These are phyloP conservation scores for Limenitis camilla DNA, from an alignment of 2,888 invertebrate genomes.

Conservation along the genomic window DNA sequence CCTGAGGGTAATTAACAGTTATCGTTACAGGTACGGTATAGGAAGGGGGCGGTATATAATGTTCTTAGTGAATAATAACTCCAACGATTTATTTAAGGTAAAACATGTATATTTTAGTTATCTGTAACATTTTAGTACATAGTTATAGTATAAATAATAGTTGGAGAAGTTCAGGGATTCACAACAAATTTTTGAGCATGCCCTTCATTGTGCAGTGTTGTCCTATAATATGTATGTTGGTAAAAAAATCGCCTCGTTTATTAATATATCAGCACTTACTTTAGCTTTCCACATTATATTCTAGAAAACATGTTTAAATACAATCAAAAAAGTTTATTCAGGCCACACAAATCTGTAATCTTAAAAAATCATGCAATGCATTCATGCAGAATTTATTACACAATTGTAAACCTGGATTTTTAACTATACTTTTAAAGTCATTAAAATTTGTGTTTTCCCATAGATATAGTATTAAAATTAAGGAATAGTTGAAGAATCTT, in stretches of 20 bases:
- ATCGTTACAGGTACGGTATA: constrained; percentile 4
- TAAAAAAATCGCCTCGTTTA: constrained; percentile 19
- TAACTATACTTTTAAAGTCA: too few species aligned
- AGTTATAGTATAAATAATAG: constrained; percentile 53
- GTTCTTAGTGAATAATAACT: constrained; percentile 24
- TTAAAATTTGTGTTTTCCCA: too few species aligned
- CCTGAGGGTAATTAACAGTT: constrained; percentile 1
- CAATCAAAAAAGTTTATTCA: constrained; percentile 1
- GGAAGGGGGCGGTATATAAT: constrained; percentile 15
- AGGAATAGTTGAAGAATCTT: too few species aligned
- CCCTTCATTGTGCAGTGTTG: constrained; percentile 59
- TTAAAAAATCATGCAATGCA: constrained; percentile 59
- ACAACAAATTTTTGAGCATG: constrained; percentile 63
- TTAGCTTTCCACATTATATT: constrained; percentile 4
- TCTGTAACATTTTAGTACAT: constrained; percentile 38
- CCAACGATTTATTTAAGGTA: constrained; percentile 24
- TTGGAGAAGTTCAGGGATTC: constrained; percentile 43
- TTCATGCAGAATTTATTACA: constrained; percentile 48
- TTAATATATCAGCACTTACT: constrained; percentile 6
- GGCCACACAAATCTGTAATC: constrained; percentile 53
- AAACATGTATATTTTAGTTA: constrained; percentile 27
- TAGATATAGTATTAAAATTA: neutral
- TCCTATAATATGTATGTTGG: constrained; percentile 25
- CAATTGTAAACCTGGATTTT: too few species aligned
- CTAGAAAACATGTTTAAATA: constrained; percentile 4